phyloP scores from a whole-genome alignment of 2,888 invertebrate genomes.

The Drosophila heteroneura region DNA sequence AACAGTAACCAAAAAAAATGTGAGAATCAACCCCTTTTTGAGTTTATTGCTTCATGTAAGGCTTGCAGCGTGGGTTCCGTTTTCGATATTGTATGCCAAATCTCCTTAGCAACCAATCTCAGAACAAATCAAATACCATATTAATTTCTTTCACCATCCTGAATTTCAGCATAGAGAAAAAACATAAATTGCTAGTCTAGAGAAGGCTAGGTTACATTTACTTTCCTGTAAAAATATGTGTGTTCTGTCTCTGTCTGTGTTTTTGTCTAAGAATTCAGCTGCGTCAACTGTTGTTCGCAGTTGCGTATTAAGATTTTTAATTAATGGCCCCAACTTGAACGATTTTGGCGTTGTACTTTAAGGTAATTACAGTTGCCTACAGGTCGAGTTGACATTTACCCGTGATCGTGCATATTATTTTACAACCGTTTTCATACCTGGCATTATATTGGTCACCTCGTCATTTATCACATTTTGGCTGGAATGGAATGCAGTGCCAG shows the following conservation, averaged over 20 bases:
- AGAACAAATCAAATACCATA: constrained; percentile 3
- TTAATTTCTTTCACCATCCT: background rate
- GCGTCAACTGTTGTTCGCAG: constrained; percentile 45
- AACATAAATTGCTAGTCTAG: constrained; percentile 20
- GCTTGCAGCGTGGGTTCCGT: constrained; percentile 64
- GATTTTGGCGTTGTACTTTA: constrained; percentile 81
- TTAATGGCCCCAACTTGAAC: constrained; percentile 42
- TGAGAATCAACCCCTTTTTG: constrained; percentile 24
- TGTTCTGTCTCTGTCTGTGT: constrained; percentile 32
- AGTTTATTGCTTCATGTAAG: constrained; percentile 34
- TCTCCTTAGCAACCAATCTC: constrained; percentile 13
- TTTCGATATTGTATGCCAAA: constrained; percentile 29
- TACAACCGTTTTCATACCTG: constrained; percentile 98
- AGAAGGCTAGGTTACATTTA: constrained; percentile 24
- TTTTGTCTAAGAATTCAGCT: constrained; percentile 37
- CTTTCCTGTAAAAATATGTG: constrained; percentile 11
- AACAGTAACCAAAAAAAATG: constrained; percentile 38
- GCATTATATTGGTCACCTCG: constrained; percentile 97
- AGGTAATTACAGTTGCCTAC: constrained; percentile 98
- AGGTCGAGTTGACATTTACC: constrained; percentile 96
- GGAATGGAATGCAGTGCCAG: constrained; percentile 98
- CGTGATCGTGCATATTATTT: constrained; percentile 98
- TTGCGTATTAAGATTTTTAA: constrained; percentile 47
- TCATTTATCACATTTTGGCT: constrained; percentile 99
- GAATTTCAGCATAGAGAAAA: constrained; percentile 7